Percentiles rank a stretch among this genome's conserved stretches.
Evolutionary conservation across 2,888 invertebrate species (phyloP).

Genomic region (Bellardia bayeri): DNA sequence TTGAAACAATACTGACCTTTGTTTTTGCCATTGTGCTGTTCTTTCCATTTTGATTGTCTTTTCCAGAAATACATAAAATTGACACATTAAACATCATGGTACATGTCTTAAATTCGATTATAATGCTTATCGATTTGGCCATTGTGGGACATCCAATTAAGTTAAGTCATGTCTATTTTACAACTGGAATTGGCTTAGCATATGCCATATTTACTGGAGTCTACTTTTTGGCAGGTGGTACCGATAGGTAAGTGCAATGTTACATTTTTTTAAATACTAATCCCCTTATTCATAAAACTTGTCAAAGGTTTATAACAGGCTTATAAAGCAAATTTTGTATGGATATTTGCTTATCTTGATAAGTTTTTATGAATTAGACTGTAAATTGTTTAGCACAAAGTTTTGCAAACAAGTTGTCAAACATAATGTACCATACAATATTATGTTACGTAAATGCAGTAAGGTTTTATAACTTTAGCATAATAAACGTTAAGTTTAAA

Average conservation of each 20-base stretch:
- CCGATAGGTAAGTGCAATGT: slow-evolving; percentile 86
- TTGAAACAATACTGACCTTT: slow-evolving; percentile 24
- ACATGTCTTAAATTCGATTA: slow-evolving; percentile 87
- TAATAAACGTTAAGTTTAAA: too few species aligned
- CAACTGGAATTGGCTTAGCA: slow-evolving; percentile 86
- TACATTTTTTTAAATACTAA: not conserved
- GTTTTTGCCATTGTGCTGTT: not conserved
- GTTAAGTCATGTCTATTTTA: slow-evolving; percentile 85
- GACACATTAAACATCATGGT: slow-evolving; percentile 84
- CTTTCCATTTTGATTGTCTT: slow-evolving; percentile 31
- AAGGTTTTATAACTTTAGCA: too few species aligned
- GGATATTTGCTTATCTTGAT: too few species aligned
- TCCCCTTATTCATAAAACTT: too few species aligned
- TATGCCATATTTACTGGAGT: slow-evolving; percentile 89
- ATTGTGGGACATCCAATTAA: slow-evolving; percentile 90
- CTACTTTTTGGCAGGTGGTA: slow-evolving; percentile 90
- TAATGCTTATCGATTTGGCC: slow-evolving; percentile 89
- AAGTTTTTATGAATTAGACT: too few species aligned
- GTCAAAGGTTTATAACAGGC: too few species aligned
- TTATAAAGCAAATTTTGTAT: too few species aligned
- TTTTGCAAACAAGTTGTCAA: too few species aligned
- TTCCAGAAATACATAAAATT: slow-evolving; percentile 82
- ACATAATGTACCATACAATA: not conserved
- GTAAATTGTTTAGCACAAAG: not conserved
- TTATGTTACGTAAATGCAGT: not conserved